Evolutionary conservation across 2,888 invertebrate genomes (phyloP).

Genomic region (Cantharis rufa): DNA sequence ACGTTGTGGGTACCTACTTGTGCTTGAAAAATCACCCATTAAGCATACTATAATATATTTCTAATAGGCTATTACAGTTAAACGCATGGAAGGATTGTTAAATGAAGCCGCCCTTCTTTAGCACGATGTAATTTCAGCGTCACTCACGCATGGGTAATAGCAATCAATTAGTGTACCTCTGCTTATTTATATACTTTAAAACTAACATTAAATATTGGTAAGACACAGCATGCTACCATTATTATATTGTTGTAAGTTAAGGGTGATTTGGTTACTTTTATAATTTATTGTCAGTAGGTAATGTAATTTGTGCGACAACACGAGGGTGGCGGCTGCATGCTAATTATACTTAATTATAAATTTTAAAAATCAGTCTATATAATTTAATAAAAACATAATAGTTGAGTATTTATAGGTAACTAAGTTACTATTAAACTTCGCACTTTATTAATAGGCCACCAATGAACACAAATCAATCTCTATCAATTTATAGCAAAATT

Average conservation of each 20-base stretch:
- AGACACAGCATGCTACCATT: conserved; percentile 29
- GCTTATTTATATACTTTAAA: conserved; percentile 7
- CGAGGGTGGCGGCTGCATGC: conserved; percentile 21
- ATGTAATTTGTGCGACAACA: conserved; percentile 24
- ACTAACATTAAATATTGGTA: conserved; percentile 30
- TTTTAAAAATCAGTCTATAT: background rate
- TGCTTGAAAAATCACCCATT: conserved; percentile 24
- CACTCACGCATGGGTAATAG: conserved; percentile 32
- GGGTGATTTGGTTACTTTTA: conserved; percentile 30
- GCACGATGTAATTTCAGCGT: conserved; percentile 37
- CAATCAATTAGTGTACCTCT: conserved; percentile 28
- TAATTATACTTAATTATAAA: conserved; percentile 8
- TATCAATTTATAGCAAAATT: background rate
- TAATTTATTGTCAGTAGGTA: conserved; percentile 30
- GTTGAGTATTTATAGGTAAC: background rate
- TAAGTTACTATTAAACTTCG: background rate
- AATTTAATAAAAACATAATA: background rate
- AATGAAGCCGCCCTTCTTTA: conserved; percentile 36
- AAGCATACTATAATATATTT: conserved; percentile 32
- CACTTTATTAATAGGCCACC: background rate
- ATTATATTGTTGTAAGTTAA: conserved; percentile 35
- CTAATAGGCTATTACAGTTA: conserved; percentile 38
- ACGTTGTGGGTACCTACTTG: conserved; percentile 1
- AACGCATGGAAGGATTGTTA: conserved; percentile 35
- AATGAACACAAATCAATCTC: background rate